Base-by-base conservation (phyloP, 2,113 vertebrate species). In the Gambusia holbrooki region DNA sequence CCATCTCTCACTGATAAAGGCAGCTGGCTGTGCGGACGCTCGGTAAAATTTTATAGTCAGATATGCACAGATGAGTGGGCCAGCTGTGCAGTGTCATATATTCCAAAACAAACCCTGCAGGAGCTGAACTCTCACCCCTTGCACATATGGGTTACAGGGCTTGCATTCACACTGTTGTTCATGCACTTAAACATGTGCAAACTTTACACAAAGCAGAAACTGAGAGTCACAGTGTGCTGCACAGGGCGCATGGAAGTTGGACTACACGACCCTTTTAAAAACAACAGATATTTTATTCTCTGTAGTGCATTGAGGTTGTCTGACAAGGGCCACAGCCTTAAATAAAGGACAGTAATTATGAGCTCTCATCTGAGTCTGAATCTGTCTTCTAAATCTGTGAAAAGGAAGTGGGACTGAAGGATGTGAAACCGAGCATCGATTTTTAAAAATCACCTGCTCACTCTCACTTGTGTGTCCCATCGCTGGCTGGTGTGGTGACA, bases 31-130 rank as follows among this genome's bases (percentile, higher is more conserved):
- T 91, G 93, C 93, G 81, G 92, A 95, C 62, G 94, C 92, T 93
- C 93, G 92, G 90, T 97, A 94, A 96, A 96, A 90, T 95, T 96
- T 96, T 96, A 96, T 94, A 94, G 95, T 94, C 94, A 96, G 95
- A 96, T 87, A 91, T 92, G 91, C 88, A 90, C 92, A 95, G 94
- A 95, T 92, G 95, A 96, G 94, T 90, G 92, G 84, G 89, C 94
- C 96, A 96, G 96, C 96, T 97, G 96, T 83, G 88, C 80, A 91
- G 87, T 93, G 92, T 94, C 92, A 90, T 87, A 92, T 92, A 92
- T 93, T 94, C 91, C 93, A 84, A 92, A 93, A 93, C 90, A 93
- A 90, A 93, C 88, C 91, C 93, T 84, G 84, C 78, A 90, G 92
- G 90, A 88, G 78, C 81, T 92, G 91, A 92, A 89, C 93, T 91